A percentile compares a stretch with the other conserved stretches of the same genome.
These are phyloP conservation scores for Ctenopoma kingsleyae DNA, from an alignment of 2,797 vertebrate species.

Conservation along the genomic window DNA sequence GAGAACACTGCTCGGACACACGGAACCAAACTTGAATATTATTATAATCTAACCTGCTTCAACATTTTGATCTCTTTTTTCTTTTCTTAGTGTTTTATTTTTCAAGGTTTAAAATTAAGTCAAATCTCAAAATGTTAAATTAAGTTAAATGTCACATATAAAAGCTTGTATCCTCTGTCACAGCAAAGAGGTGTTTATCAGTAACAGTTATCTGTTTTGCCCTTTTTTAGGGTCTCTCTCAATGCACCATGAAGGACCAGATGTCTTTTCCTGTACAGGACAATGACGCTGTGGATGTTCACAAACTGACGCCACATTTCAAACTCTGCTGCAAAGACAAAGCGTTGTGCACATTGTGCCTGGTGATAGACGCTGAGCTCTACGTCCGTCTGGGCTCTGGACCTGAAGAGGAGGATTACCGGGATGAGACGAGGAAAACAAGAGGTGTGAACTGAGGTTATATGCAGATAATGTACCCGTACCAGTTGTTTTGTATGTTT, in stretches of 20 bases:
- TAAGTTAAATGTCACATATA: slow-evolving; percentile 1
- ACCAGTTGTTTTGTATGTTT: not conserved
- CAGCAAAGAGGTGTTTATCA: too few relatives aligned
- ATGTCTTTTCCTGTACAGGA: not conserved
- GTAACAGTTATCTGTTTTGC: not conserved
- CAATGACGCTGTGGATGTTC: slow-evolving; percentile 32
- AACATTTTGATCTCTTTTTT: slow-evolving; percentile 17
- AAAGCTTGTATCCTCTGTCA: not conserved
- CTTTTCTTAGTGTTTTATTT: not conserved
- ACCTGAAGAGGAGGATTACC: slow-evolving; percentile 19
- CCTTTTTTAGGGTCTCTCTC: slow-evolving; percentile 63
- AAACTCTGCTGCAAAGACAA: slow-evolving; percentile 77
- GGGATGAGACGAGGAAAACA: not conserved
- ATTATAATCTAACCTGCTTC: too few relatives aligned
- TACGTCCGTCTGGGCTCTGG: slow-evolving; percentile 34
- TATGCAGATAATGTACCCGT: too few relatives aligned
- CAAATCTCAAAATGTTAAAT: slow-evolving; percentile 1
- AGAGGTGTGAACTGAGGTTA: slow-evolving; percentile 45
- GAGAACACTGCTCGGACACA: not conserved
- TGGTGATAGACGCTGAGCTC: slow-evolving; percentile 80
- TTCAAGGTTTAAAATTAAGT: not conserved
- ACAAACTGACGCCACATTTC: slow-evolving; percentile 71
- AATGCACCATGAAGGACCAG: slow-evolving; percentile 57
- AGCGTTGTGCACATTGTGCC: slow-evolving; percentile 84
- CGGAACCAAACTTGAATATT: too few relatives aligned